Evolutionary conservation across 2,888 invertebrate species (phyloP), one percentile per base, ranked within the genome.

Genomic region (Cartodere bifasciata): DNA sequence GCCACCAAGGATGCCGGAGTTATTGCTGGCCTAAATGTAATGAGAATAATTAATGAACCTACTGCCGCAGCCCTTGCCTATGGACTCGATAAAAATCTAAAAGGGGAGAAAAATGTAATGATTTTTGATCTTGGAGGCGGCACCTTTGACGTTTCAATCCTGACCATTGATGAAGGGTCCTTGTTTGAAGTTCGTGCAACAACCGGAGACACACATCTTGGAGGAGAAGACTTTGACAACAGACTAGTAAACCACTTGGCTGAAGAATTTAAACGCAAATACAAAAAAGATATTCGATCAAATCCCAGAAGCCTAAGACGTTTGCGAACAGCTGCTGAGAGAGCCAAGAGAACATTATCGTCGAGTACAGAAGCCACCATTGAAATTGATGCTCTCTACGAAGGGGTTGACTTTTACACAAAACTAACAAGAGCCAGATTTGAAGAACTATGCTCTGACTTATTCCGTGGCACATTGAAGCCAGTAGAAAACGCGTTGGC

Each of bases 1-100:
- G 78, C 79, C 35, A 84, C 84, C 4, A 85, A 85, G 53, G 85
- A 86, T 56, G 84, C 86, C n/a, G 85, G 85, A 3, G 50, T 42
- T 37, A 64, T 71, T 34, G 44, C 42, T 33, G 43, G 44, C 36
- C 35, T 87, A 25, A 85, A 85, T 53, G 82, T 87, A 4, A 60
- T 87, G 15, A 68, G 85, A 36, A 85, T 87, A 45, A 81, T 84
- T 48, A 83, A 83, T 55, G 84, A 86, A 52, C 84, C 85, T 4
- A 83, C 82, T 5, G 78, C 76, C 3, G 82, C 79, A 4, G 79
- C 78, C 1, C 63, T 80, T 30, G 78, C 79, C 4, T 79, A 82
- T 50, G 82, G 82, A 2, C 62, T 74, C 16, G 73, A 74, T 48
- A 74, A 73, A 46, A 70, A 81, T 64, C 57, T 75, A 51, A 63